These are phyloP conservation scores for Helicoverpa armigera DNA, from an alignment of 1,140 invertebrate genomes.

Conservation along the genomic window DNA sequence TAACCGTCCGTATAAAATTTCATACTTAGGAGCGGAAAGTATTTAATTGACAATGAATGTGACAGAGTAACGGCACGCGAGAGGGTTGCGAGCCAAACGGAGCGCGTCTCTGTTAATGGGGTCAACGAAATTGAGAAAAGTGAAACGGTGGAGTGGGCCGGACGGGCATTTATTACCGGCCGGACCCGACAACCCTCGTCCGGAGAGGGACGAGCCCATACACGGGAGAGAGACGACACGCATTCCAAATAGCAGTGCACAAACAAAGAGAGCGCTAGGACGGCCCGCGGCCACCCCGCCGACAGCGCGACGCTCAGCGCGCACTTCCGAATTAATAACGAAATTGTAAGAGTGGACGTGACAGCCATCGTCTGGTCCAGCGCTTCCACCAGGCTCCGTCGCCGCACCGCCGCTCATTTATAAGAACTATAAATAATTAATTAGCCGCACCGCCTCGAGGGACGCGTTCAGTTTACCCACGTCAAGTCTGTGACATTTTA, in stretches of 20 bases:
- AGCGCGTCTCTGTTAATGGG: conserved; percentile 75
- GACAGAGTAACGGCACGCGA: conserved; percentile 68
- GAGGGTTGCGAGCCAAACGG: conserved; percentile 71
- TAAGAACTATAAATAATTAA: conserved; percentile 80
- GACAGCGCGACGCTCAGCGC: conserved; percentile 51
- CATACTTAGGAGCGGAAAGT: conserved; percentile 61
- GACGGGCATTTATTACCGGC: conserved; percentile 74
- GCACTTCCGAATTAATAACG: conserved; percentile 69
- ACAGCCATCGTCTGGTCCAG: conserved; percentile 40
- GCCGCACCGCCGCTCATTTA: conserved; percentile 58
- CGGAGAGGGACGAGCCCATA: conserved; percentile 64
- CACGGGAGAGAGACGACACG: conserved; percentile 60
- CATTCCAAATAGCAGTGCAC: conserved; percentile 58
- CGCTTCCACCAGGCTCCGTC: conserved; percentile 20
- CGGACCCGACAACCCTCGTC: conserved; percentile 68
- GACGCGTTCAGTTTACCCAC: conserved; percentile 68
- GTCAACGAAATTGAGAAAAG: conserved; percentile 83
- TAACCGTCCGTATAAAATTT: conserved; percentile 61
- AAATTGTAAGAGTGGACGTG: conserved; percentile 67
- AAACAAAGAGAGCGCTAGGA: conserved; percentile 58
- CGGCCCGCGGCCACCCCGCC: conserved; percentile 12
- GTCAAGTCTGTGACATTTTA: conserved; percentile 78
- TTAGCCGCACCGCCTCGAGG: conserved; percentile 61
- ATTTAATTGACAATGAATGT: conserved; percentile 79
- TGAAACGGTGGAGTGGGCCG: conserved; percentile 72